These are phyloP conservation scores for Mastacembelus armatus DNA, from an alignment of 2,797 vertebrate genomes.

Conservation along the genomic window DNA sequence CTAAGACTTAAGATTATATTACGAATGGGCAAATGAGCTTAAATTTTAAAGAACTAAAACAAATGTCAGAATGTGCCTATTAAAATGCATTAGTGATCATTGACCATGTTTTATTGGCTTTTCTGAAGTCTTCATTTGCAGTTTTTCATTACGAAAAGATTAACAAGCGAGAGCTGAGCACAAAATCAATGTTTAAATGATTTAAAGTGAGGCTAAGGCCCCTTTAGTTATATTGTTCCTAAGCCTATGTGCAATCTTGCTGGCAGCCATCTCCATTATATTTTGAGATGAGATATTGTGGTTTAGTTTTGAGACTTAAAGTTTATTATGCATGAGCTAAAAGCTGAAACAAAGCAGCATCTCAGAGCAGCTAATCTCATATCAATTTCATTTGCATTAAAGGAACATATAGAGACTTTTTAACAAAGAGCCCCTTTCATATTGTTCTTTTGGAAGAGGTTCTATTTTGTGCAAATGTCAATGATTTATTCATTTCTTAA, in stretches of 20 bases:
- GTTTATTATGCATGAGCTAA: constrained; percentile 67
- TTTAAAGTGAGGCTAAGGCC: constrained; percentile 76
- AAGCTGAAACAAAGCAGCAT: constrained; percentile 64
- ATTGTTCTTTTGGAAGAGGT: background rate
- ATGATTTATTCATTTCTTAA: background rate
- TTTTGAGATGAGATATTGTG: constrained; percentile 70
- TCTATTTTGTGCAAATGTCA: background rate
- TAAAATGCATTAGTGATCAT: constrained; percentile 79
- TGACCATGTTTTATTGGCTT: constrained; percentile 76
- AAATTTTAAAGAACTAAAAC: constrained; percentile 64
- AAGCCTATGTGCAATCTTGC: constrained; percentile 57
- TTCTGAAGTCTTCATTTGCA: constrained; percentile 80
- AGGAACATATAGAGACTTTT: constrained; percentile 13
- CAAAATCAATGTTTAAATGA: constrained; percentile 84
- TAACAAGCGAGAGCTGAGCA: constrained; percentile 75
- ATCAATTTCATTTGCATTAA: constrained; percentile 44
- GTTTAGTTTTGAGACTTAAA: constrained; percentile 61
- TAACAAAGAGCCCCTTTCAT: constrained; percentile 18
- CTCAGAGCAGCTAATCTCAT: constrained; percentile 42
- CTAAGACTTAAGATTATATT: constrained; percentile 63
- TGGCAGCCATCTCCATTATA: constrained; percentile 69
- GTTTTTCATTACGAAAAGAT: constrained; percentile 80
- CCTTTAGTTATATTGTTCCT: constrained; percentile 76
- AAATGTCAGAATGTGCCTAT: constrained; percentile 67
- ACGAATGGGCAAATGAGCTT: constrained; percentile 54